These are phyloP conservation scores for Prietella phreatophila DNA, from an alignment of 2,113 vertebrate species.

Conservation along the genomic window DNA sequence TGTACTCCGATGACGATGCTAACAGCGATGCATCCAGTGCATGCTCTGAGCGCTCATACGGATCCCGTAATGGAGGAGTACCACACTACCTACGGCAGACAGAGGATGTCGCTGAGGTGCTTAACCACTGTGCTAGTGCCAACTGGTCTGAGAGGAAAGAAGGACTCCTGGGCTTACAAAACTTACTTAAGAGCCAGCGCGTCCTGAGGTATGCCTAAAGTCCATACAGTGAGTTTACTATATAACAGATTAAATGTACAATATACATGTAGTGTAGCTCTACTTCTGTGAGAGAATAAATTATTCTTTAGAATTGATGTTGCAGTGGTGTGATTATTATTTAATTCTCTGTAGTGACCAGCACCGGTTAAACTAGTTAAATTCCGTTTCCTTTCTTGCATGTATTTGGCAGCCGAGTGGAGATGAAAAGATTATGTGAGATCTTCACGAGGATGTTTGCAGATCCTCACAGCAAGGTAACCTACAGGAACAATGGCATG, in stretches of 20 bases:
- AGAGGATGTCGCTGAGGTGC: slow-evolving; percentile 93
- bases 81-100: slow-evolving; percentile 94
- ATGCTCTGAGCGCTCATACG: slow-evolving; percentile 92
- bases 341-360: background rate
- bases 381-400: background rate
- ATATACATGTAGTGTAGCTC: background rate
- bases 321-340: background rate
- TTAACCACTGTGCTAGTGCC: slow-evolving; percentile 97
- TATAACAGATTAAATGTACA: background rate
- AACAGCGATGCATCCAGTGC: slow-evolving; percentile 96
- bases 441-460: slow-evolving; percentile 99
- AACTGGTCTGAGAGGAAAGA: slow-evolving; percentile 99
- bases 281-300: background rate
- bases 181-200: slow-evolving; percentile 93
- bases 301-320: background rate
- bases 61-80: slow-evolving; percentile 91
- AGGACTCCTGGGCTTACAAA: slow-evolving; percentile 93
- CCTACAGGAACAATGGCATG: background rate
- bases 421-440: slow-evolving; percentile 96
- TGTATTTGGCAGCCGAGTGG: slow-evolving; percentile 82
- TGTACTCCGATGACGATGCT: slow-evolving; percentile 95
- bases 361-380: background rate
- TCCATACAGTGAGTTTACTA: background rate
- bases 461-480: slow-evolving; percentile 97
- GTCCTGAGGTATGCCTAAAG: slow-evolving; percentile 81